Evolutionary conservation across 1,140 invertebrate species (phyloP).

Genomic region (Aphidius ervi): DNA sequence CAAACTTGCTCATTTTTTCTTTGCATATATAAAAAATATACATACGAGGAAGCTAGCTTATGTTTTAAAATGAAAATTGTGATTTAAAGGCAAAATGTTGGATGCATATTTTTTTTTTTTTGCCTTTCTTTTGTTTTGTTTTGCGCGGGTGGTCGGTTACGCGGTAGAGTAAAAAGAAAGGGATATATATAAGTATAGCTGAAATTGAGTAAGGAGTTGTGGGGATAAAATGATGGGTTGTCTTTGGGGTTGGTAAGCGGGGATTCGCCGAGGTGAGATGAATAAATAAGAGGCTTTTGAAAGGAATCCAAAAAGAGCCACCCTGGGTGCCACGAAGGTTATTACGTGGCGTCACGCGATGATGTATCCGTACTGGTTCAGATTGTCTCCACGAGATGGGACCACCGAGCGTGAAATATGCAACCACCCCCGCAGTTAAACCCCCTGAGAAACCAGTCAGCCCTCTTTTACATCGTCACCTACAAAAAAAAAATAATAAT

Average conservation of each 20-base stretch:
- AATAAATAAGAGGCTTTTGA: constrained; percentile 54
- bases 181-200: too few relatives aligned
- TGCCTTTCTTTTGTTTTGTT: too few relatives aligned
- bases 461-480: constrained; percentile 47
- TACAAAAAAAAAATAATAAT: constrained; percentile 31
- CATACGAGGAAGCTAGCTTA: too few relatives aligned
- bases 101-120: too few relatives aligned
- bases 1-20: too few relatives aligned
- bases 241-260: constrained; percentile 7
- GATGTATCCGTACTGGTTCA: constrained; percentile 52
- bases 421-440: constrained; percentile 45
- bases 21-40: too few relatives aligned
- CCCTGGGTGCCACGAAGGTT: constrained; percentile 33
- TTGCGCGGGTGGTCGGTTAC: too few relatives aligned
- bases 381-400: constrained; percentile 54
- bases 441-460: constrained; percentile 37
- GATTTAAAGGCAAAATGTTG: too few relatives aligned
- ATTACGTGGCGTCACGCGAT: constrained; percentile 53
- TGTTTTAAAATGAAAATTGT: too few relatives aligned
- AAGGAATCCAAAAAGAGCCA: constrained; percentile 32
- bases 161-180: too few relatives aligned
- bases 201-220: constrained; percentile 8
- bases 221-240: constrained; percentile 15
- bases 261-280: constrained; percentile 45
- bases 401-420: constrained; percentile 54